phyloP scores from a whole-genome alignment of 2,797 vertebrate species.

The Yasuhikotakia modesta region DNA sequence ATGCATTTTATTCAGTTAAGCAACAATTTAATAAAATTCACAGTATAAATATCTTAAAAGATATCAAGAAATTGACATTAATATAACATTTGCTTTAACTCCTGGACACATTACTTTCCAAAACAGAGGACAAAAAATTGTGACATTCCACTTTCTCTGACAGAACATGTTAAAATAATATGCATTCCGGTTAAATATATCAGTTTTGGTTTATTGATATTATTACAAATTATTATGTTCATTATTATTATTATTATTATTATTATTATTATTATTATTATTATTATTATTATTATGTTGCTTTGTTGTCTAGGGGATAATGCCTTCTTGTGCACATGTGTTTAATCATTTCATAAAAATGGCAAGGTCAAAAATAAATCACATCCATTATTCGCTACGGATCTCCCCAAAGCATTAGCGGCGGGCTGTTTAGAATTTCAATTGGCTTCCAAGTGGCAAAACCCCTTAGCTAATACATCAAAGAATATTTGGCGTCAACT shows the following conservation, averaged over 20 bases:
- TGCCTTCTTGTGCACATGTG: conserved; percentile 67
- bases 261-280: conserved; percentile 41
- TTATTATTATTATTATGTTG: conserved; percentile 24
- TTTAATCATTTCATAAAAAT: conserved; percentile 82
- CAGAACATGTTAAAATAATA: background rate
- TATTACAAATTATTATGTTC: too few species aligned
- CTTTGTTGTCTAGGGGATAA: conserved; percentile 14
- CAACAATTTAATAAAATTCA: background rate
- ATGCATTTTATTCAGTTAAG: background rate
- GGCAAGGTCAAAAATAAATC: conserved; percentile 84
- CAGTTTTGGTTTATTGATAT: conserved; percentile 7
- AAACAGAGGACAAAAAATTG: background rate
- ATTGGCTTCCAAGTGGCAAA: conserved; percentile 83
- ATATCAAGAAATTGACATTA: background rate
- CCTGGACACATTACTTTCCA: background rate
- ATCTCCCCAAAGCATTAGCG: conserved; percentile 82
- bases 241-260: conserved; percentile 10
- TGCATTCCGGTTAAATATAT: background rate
- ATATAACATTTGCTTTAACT: background rate
- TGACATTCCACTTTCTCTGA: too few species aligned
- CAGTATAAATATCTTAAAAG: background rate
- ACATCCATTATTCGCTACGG: conserved; percentile 81
- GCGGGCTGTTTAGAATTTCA: conserved; percentile 85
- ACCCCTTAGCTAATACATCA: conserved; percentile 86
- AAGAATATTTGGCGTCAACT: conserved; percentile 85